These are phyloP conservation scores for Noctua janthe DNA, from an alignment of 2,888 invertebrate genomes.

Conservation along the genomic window DNA sequence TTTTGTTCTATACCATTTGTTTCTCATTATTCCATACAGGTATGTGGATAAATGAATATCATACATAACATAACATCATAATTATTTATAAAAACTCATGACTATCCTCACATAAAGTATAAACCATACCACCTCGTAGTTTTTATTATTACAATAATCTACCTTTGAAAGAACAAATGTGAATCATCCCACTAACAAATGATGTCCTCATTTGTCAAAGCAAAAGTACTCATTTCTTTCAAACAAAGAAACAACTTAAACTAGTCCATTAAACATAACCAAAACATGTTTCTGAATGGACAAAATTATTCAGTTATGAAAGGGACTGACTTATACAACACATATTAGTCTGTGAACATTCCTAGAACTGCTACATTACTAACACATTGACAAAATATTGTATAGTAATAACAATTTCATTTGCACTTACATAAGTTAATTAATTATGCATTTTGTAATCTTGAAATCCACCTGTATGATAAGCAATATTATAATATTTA, in stretches of 20 bases:
- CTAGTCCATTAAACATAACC: neutral
- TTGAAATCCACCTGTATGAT: constrained; percentile 31
- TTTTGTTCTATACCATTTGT: neutral
- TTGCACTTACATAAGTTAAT: constrained; percentile 10
- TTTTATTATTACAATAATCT: constrained; percentile 28
- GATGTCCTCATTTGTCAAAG: constrained; percentile 5
- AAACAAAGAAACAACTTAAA: constrained; percentile 40
- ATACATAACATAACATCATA: neutral
- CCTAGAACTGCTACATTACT: constrained; percentile 2
- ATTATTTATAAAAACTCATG: neutral
- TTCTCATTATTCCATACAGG: neutral
- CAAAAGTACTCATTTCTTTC: neutral
- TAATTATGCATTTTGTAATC: constrained; percentile 38
- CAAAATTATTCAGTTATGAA: constrained; percentile 27
- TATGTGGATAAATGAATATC: neutral
- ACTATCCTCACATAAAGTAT: neutral
- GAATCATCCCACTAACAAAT: constrained; percentile 34
- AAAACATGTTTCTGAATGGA: constrained; percentile 13
- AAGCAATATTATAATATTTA: constrained; percentile 35
- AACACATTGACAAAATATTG: constrained; percentile 10
- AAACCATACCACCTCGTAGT: neutral
- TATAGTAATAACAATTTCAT: constrained; percentile 30
- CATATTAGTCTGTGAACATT: constrained; percentile 23
- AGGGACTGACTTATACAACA: neutral
- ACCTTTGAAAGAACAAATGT: constrained; percentile 33